Conservation (phyloP, 1,140 invertebrate species). For the Drosophila nebulosa region DNA sequence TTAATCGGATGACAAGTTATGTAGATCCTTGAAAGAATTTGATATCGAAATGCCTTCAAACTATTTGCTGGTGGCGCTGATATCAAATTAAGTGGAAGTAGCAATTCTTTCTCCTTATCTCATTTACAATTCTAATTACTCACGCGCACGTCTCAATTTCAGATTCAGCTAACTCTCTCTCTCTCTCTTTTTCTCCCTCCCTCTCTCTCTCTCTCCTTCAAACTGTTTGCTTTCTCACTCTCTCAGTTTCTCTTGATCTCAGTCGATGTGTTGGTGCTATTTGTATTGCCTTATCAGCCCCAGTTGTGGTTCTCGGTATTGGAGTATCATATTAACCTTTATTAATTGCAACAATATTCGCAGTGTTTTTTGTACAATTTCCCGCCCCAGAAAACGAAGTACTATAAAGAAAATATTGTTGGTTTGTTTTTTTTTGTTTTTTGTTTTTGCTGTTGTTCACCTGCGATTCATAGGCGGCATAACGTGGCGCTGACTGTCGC, state of each 20-base stretch:
- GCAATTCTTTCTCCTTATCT: neutral
- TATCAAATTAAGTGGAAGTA: too few relatives aligned
- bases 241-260: neutral
- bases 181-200: neutral
- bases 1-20: neutral
- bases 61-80: neutral
- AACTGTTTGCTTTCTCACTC: neutral
- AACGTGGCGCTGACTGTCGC: conserved; percentile 49
- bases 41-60: neutral
- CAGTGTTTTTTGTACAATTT: conserved; percentile 10
- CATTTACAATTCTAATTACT: conserved; percentile 15
- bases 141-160: neutral
- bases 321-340: conserved; percentile 53
- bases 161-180: neutral
- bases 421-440: too few relatives aligned
- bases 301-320: conserved; percentile 30
- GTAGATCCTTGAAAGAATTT: too few relatives aligned
- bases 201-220: neutral
- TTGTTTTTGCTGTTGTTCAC: conserved; percentile 36
- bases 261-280: neutral
- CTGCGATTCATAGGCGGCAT: conserved; percentile 67
- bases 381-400: neutral
- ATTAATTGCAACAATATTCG: conserved; percentile 26
- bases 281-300: conserved; percentile 56
- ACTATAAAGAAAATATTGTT: neutral